A percentile compares a stretch with the other conserved stretches of the same genome.
These are phyloP conservation scores for Megalops atlanticus DNA, from an alignment of 2,113 vertebrate species.

Conservation along the genomic window DNA sequence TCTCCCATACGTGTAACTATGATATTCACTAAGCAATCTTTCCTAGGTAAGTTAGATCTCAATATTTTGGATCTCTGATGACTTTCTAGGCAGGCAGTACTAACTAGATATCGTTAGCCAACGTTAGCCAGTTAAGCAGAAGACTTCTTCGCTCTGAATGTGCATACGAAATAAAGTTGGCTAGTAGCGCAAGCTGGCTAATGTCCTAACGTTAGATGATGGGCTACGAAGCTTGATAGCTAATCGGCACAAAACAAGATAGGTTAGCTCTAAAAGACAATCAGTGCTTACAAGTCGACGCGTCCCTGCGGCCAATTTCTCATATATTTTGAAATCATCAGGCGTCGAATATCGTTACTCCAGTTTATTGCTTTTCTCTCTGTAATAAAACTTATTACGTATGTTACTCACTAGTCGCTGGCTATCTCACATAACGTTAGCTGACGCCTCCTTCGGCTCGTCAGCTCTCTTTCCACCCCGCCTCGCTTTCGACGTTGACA, in stretches of 20 bases:
- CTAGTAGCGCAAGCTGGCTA: too few species aligned
- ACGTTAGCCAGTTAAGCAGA: too few species aligned
- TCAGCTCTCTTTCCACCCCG: constrained; percentile 13
- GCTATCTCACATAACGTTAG: neutral
- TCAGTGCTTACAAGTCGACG: constrained; percentile 26
- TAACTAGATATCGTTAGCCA: too few species aligned
- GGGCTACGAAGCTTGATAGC: constrained; percentile 29
- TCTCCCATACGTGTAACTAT: too few species aligned
- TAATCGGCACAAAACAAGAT: constrained; percentile 26
- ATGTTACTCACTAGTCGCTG: neutral
- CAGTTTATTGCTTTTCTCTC: constrained; percentile 36
- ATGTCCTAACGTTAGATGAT: neutral
- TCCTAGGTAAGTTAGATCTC: too few species aligned
- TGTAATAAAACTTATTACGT: constrained; percentile 51
- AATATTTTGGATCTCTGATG: too few species aligned
- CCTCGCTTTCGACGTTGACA: constrained; percentile 31
- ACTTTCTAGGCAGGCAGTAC: too few species aligned
- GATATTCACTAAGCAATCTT: too few species aligned
- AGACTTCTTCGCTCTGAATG: too few species aligned
- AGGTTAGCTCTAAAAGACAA: neutral
- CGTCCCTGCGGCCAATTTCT: constrained; percentile 35
- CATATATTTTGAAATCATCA: neutral
- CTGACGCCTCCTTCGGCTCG: constrained; percentile 20
- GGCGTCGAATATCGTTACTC: constrained; percentile 55
- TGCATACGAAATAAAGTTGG: too few species aligned